Evolutionary conservation across 2,888 invertebrate genomes (phyloP).

Genomic region (Trichopoda pennipes): DNA sequence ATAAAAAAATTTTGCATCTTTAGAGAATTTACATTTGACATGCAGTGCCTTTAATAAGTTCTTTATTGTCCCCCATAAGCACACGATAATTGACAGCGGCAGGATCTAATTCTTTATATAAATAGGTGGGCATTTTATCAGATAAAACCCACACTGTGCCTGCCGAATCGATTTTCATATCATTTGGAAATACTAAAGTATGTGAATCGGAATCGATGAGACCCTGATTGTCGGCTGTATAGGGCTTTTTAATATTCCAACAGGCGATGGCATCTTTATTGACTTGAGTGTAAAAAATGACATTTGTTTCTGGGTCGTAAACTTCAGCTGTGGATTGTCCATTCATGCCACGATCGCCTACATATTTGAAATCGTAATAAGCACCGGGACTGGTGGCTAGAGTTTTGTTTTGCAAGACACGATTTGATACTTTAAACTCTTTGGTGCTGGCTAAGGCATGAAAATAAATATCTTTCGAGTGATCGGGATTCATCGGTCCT

Average conservation of each 20-base stretch:
- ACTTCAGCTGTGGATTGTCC: conserved; percentile 89
- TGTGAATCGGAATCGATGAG: conserved; percentile 86
- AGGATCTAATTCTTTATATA: conserved; percentile 85
- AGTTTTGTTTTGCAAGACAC: conserved; percentile 87
- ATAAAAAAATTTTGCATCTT: background rate
- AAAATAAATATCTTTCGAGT: conserved; percentile 88
- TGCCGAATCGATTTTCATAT: conserved; percentile 86
- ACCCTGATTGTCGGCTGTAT: conserved; percentile 85
- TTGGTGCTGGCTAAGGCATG: conserved; percentile 90
- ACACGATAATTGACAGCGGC: conserved; percentile 86
- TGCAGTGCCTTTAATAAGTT: conserved; percentile 79
- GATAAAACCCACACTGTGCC: conserved; percentile 88
- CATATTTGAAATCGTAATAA: conserved; percentile 87
- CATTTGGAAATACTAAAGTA: conserved; percentile 89
- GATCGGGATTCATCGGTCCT: conserved; percentile 83
- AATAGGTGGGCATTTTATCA: conserved; percentile 88
- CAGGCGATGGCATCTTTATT: conserved; percentile 90
- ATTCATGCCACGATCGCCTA: conserved; percentile 87
- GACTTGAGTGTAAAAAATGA: conserved; percentile 90
- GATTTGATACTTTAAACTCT: conserved; percentile 89
- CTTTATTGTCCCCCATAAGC: conserved; percentile 77
- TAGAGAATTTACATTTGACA: conserved; percentile 74
- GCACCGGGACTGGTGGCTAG: conserved; percentile 85
- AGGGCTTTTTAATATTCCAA: conserved; percentile 87
- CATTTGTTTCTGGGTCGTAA: conserved; percentile 85